Evolutionary conservation across 1,140 invertebrate genomes (phyloP).

Genomic region (Drosophila ananassae): DNA sequence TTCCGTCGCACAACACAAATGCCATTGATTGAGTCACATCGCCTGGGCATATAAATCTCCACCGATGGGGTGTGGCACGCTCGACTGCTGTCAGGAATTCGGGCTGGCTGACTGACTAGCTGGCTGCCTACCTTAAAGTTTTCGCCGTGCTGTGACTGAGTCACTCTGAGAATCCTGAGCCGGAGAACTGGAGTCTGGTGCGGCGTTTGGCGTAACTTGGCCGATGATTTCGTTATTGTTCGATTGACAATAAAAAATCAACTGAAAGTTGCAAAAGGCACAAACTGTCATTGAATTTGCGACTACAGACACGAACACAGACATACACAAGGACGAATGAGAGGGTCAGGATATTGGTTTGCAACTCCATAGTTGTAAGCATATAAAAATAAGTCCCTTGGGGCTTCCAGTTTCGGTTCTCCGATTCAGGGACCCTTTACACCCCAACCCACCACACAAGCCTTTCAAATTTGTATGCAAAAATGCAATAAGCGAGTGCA

Average conservation of each 20-base stretch:
- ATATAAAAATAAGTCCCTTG: conserved; percentile 75
- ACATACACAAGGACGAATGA: not conserved
- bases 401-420: conserved; percentile 16
- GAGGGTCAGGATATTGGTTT: conserved; percentile 20
- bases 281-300: conserved; percentile 76
- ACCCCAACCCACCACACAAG: conserved; percentile 41
- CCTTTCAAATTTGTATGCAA: conserved; percentile 72
- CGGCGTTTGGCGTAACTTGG: conserved; percentile 79
- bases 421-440: too few relatives aligned
- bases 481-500: conserved; percentile 75
- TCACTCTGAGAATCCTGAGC: conserved; percentile 6
- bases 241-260: conserved; percentile 83
- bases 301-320: conserved; percentile 6
- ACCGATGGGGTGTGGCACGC: conserved; percentile 76
- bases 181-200: conserved; percentile 29
- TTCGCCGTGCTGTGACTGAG: conserved; percentile 66
- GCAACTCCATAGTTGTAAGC: conserved; percentile 59
- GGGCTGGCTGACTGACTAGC: conserved; percentile 7
- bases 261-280: conserved; percentile 78
- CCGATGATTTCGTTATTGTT: conserved; percentile 82
- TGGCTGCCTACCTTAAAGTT: conserved; percentile 76
- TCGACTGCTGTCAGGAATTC: conserved; percentile 43
- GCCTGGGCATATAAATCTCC: conserved; percentile 80
- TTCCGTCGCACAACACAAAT: conserved; percentile 69
- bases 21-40: conserved; percentile 82